phyloP scores from a whole-genome alignment of 1,140 invertebrate species.

The Drosophila kanapiae region DNA sequence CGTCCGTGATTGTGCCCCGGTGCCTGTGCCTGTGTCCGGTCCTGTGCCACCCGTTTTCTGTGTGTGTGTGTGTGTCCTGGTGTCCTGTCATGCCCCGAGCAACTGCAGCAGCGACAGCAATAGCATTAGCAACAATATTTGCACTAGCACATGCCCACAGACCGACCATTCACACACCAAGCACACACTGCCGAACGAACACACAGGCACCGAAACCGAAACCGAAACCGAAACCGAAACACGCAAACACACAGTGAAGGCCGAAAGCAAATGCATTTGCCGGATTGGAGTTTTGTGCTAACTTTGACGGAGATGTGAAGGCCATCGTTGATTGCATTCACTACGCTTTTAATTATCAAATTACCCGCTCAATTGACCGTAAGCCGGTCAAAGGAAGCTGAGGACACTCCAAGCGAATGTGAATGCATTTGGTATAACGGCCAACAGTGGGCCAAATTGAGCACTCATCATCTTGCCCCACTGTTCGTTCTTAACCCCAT shows the following conservation, averaged over 20 bases:
- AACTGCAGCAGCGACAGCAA: constrained; percentile 30
- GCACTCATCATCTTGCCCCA: neutral
- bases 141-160: constrained; percentile 34
- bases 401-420: neutral
- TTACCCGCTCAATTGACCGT: constrained; percentile 12
- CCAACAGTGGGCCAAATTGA: constrained; percentile 5
- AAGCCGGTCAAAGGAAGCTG: constrained; percentile 9
- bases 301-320: constrained; percentile 6
- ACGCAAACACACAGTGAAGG: constrained; percentile 19
- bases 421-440: constrained; percentile 17
- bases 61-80: constrained; percentile 33
- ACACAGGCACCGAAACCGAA: constrained; percentile 7
- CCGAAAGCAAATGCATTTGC: constrained; percentile 38
- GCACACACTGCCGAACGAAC: constrained; percentile 8
- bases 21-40: constrained; percentile 7
- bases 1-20: constrained; percentile 50
- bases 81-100: constrained; percentile 47
- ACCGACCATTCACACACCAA: constrained; percentile 23
- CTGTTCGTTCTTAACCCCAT: constrained; percentile 6
- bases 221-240: constrained; percentile 8
- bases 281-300: constrained; percentile 22
- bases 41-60: constrained; percentile 13
- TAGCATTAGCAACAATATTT: constrained; percentile 53
- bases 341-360: constrained; percentile 43
- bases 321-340: constrained; percentile 25